phyloP scores from a whole-genome alignment of 1,140 invertebrate species.

The Lepidurus apus region DNA sequence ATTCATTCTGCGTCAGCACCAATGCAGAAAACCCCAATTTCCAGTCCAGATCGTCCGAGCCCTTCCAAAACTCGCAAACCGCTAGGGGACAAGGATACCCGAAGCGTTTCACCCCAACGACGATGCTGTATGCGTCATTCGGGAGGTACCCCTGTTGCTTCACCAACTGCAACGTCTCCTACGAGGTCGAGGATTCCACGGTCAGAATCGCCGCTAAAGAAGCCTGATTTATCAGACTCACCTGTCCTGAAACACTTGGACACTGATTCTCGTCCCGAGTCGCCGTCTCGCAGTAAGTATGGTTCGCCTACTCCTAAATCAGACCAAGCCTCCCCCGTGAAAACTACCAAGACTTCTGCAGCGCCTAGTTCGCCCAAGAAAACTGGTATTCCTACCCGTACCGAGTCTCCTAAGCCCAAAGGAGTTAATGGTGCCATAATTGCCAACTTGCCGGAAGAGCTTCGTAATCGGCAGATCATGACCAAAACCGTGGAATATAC shows the following conservation, averaged over 20 bases:
- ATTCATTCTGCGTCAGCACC: neutral
- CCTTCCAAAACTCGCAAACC: neutral
- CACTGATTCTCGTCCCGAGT: neutral
- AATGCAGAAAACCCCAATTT: neutral
- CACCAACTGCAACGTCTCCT: neutral
- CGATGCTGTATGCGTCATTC: neutral
- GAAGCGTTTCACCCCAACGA: slow-evolving; percentile 1
- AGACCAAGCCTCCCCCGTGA: neutral
- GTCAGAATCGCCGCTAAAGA: neutral
- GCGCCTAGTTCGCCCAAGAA: neutral
- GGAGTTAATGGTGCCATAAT: neutral
- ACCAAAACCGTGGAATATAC: slow-evolving; percentile 28
- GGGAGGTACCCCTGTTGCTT: neutral
- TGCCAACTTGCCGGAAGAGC: neutral
- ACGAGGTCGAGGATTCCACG: neutral
- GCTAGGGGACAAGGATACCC: neutral
- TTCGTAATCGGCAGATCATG: neutral
- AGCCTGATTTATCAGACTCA: neutral
- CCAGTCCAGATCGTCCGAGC: neutral
- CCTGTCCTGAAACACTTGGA: neutral
- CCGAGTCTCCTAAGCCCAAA: neutral
- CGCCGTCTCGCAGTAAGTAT: neutral
- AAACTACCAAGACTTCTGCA: neutral
- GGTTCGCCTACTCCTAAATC: neutral
- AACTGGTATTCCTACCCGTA: neutral